A percentile compares a stretch with the other conserved stretches of the same genome.
Evolutionary conservation across 2,113 vertebrate species (phyloP).

Genomic region (Copsychus sechellarum): DNA sequence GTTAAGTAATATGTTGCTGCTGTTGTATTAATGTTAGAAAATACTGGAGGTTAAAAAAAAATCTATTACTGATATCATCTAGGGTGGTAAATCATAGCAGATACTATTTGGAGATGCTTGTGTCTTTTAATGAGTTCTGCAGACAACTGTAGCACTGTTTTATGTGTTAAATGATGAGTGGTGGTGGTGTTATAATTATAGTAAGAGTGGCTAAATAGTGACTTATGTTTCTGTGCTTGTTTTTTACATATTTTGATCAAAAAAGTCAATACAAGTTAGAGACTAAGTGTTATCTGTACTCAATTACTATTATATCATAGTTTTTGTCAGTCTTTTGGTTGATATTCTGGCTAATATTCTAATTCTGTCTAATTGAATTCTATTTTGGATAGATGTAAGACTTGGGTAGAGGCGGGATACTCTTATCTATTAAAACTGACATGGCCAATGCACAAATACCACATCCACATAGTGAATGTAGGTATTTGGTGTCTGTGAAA

Average conservation of each 20-base stretch:
- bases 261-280: background rate
- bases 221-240: background rate
- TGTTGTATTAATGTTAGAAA: background rate
- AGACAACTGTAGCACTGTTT: background rate
- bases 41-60: background rate
- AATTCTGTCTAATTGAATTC: background rate
- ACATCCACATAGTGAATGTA: background rate
- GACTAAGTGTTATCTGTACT: background rate
- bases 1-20: background rate
- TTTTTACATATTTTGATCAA: background rate
- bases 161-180: background rate
- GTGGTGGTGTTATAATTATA: background rate
- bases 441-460: background rate
- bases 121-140: background rate
- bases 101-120: background rate
- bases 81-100: background rate
- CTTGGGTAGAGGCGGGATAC: background rate
- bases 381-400: background rate
- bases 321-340: background rate
- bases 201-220: background rate
- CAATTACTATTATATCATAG: background rate
- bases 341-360: background rate
- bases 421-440: background rate
- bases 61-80: background rate
- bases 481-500: background rate